Evolutionary conservation across 2,888 invertebrate species (phyloP), one percentile per base, ranked within the genome.

Genomic region (Neria commutata): DNA sequence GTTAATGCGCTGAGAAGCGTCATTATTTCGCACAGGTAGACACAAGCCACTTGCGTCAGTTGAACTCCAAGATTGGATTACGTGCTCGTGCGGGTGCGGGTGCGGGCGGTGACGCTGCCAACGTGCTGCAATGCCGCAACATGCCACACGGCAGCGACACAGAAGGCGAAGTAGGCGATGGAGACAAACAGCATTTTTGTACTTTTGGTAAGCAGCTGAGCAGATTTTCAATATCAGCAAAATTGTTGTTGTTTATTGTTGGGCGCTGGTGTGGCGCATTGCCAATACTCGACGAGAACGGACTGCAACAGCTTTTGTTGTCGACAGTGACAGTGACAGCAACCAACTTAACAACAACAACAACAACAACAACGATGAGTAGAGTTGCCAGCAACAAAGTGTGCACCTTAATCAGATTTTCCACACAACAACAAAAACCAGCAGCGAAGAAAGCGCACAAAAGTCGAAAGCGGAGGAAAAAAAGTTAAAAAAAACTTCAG

Each of bases 401-500:
- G 21, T 46, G 59, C 53, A 61, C 54, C 48, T 61, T 63, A 62
- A 62, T 60, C 62, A 45, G 59, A 60, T 61, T 61, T 62, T n/a
- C n/a, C n/a, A n/a, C n/a, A n/a, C n/a, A n/a, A n/a, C n/a, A n/a
- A n/a, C n/a, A n/a, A n/a, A n/a, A n/a, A n/a, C n/a, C n/a, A n/a
- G n/a, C n/a, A n/a, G n/a, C n/a, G n/a, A n/a, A n/a, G n/a, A n/a
- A n/a, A n/a, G n/a, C n/a, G n/a, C n/a, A n/a, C n/a, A n/a, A n/a
- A n/a, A n/a, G n/a, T n/a, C n/a, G n/a, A n/a, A n/a, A n/a, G n/a
- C n/a, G n/a, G n/a, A n/a, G n/a, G n/a, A n/a, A n/a, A n/a, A n/a
- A n/a, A n/a, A n/a, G n/a, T n/a, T n/a, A n/a, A n/a, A n/a, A n/a
- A n/a, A n/a, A n/a, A n/a, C n/a, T n/a, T n/a, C n/a, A n/a, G n/a